Base-by-base conservation (phyloP, 2,888 invertebrate species). In the Torymus auratus region DNA sequence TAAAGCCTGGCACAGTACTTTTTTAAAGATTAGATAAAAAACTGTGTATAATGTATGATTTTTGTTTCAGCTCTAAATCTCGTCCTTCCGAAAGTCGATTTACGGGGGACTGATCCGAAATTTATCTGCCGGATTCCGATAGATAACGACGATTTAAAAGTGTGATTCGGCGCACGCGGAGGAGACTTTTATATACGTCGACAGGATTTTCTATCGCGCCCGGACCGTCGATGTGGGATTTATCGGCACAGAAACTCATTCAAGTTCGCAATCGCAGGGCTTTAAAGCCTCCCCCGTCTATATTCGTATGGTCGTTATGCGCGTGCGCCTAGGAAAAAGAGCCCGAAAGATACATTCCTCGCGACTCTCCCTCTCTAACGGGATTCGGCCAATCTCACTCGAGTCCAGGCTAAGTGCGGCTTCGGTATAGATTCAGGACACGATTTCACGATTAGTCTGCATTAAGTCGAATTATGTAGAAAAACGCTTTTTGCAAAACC, bases 61-160 rank as follows among this genome's bases (percentile, higher is more conserved):
- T 28, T 28, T 7, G 5, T 28, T 28, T 28, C 28, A 28, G 3
- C 28, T 28, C 28, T 28, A 28, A 28, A 28, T 28, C 28, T 28
- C 3, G 3, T 28, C 28, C 28, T 28, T 3, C 28, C 28, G 0
- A 28, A 7, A 28, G 28, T 28, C 28, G 28, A 28, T 28, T 28
- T 28, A 28, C 28, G 28, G 28, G 28, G 1, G 28, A 28, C 1
- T 28, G 28, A 58, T 52, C 55, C 41, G 20, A 78, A 65, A 71
- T 72, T 78, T 78, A 72, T 72, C 53, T 53, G 55, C 55, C 68
- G 17, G 15, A 78, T 78, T 61, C 50, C 23, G 55, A 52, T n/a
- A 52, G 68, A 17, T 78, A 78, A 72, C 53, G 52, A 41, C 52
- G 23, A 17, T 72, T 58, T 58, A 20, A 76, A 76, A 69, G 53